These are phyloP conservation scores for Cataglyphis cursor DNA, from an alignment of 2,888 invertebrate genomes.

Conservation along the genomic window DNA sequence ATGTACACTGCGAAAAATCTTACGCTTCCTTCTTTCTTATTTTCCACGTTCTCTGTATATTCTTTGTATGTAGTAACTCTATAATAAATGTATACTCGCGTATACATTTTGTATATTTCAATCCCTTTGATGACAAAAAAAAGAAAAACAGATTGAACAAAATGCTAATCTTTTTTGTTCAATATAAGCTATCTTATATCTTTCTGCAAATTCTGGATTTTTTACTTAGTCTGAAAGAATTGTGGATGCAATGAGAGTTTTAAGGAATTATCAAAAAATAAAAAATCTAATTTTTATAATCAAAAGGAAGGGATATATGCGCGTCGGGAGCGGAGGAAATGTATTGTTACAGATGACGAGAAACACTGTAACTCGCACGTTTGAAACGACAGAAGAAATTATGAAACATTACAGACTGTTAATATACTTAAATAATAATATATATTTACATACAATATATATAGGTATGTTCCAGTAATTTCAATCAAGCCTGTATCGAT, in stretches of 20 bases:
- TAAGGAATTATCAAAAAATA: neutral
- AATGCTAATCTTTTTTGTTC: neutral
- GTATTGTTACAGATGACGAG: neutral
- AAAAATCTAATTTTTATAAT: neutral
- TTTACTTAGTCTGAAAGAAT: neutral
- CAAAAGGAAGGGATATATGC: neutral
- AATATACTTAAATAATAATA: conserved; percentile 54
- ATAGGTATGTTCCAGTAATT: conserved; percentile 50
- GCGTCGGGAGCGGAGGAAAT: neutral
- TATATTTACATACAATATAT: conserved; percentile 60
- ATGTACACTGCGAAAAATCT: conserved; percentile 5
- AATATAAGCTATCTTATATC: neutral
- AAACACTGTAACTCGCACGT: conserved; percentile 2
- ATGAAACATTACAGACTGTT: conserved; percentile 35
- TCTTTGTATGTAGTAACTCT: neutral
- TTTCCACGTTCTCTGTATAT: neutral
- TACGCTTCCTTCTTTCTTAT: neutral
- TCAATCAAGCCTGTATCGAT: conserved; percentile 32
- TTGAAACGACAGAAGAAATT: conserved; percentile 24
- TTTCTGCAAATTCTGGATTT: neutral
- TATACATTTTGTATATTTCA: neutral
- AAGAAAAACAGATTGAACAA: neutral
- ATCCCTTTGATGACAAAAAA: neutral
- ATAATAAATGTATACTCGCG: conserved; percentile 11
- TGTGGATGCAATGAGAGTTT: neutral